These are phyloP conservation scores for Noctilio leporinus DNA, from an alignment of 2,113 vertebrate species.

Conservation along the genomic window DNA sequence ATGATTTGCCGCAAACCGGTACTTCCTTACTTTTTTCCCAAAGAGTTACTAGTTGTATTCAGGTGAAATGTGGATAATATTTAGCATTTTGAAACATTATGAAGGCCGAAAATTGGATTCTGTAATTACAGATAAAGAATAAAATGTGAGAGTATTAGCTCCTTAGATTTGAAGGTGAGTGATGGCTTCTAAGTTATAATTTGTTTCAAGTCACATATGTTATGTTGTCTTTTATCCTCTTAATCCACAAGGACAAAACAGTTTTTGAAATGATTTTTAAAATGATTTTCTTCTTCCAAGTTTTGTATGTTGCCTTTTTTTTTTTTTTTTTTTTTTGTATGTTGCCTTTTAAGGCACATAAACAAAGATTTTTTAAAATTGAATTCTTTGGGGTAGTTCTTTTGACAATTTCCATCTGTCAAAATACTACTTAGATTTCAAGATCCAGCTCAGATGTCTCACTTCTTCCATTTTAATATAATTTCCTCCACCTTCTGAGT, in stretches of 20 bases:
- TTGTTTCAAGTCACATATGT: background rate
- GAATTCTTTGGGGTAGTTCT: too few relatives aligned
- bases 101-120: background rate
- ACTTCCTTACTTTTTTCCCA: background rate
- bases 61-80: background rate
- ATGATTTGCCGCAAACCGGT: background rate
- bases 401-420: background rate
- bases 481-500: background rate
- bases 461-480: background rate
- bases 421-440: background rate
- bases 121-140: conserved; percentile 6
- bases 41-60: background rate
- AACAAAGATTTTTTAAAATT: background rate
- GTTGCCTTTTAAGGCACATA: background rate
- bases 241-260: background rate
- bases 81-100: background rate
- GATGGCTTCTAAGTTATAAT: background rate
- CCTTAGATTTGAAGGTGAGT: background rate
- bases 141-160: background rate
- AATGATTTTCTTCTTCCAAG: background rate
- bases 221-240: background rate
- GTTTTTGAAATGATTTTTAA: background rate
- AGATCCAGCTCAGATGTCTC: background rate
- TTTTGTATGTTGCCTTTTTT: background rate
- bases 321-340: background rate